Evolutionary conservation across 2,113 vertebrate genomes (phyloP).

Genomic region (Pica pica): DNA sequence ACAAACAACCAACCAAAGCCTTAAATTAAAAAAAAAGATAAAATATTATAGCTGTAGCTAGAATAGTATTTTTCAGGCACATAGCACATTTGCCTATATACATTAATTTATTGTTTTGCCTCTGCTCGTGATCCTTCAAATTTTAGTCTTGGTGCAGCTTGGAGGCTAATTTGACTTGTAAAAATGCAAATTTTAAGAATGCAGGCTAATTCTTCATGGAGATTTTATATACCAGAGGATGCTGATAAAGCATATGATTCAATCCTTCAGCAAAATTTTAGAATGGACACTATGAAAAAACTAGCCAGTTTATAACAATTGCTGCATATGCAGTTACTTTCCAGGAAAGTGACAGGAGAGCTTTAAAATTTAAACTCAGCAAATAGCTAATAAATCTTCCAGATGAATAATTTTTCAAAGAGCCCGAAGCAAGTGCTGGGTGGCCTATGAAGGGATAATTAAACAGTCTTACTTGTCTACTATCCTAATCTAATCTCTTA

Average conservation of each 20-base stretch:
- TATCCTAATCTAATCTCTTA: background rate
- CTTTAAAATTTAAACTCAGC: constrained; percentile 9
- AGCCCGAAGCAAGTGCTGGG: background rate
- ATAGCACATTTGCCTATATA: background rate
- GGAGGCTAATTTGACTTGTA: background rate
- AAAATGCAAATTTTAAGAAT: background rate
- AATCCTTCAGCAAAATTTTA: background rate
- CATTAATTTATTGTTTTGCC: background rate
- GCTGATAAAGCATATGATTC: background rate
- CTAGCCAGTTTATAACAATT: background rate
- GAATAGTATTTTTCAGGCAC: background rate
- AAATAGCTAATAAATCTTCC: constrained; percentile 43
- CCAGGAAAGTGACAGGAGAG: background rate
- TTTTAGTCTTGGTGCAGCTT: background rate
- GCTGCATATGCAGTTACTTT: background rate
- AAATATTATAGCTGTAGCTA: background rate
- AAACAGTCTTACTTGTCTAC: background rate
- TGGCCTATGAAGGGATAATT: constrained; percentile 4
- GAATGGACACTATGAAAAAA: background rate
- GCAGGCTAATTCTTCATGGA: background rate
- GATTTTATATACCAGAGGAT: background rate
- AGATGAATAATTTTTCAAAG: background rate
- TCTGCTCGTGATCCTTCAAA: background rate
- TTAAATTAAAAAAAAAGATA: background rate
- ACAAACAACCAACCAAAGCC: fast-evolving